Conservation (phyloP, 2,113 vertebrate species). For the Choloepus hoffmanni region DNA sequence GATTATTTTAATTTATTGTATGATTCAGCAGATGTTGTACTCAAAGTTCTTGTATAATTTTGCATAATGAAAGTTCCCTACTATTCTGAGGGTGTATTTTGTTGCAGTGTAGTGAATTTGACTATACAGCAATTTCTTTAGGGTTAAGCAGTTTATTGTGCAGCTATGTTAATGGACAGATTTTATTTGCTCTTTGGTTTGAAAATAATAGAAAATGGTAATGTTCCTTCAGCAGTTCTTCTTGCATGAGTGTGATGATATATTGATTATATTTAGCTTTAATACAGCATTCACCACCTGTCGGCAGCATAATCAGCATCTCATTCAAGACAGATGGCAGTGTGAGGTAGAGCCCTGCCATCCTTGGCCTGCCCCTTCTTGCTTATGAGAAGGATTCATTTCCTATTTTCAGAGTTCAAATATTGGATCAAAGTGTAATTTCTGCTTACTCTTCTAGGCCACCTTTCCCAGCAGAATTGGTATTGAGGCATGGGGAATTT, state of each 20-base stretch:
- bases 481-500: too few species aligned
- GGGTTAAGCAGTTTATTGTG: not conserved
- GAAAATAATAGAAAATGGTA: constrained; percentile 24
- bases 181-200: not conserved
- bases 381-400: not conserved
- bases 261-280: not conserved
- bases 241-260: not conserved
- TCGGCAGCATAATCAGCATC: not conserved
- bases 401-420: too few species aligned
- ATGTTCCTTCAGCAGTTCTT: not conserved
- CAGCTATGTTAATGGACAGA: not conserved
- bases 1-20: constrained; percentile 4
- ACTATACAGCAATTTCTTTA: not conserved
- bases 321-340: not conserved
- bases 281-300: not conserved
- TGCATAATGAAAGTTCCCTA: not conserved
- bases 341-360: not conserved
- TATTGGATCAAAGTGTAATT: too few species aligned
- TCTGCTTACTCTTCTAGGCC: not conserved
- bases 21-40: not conserved
- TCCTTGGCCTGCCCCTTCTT: not conserved
- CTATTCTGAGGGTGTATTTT: not conserved
- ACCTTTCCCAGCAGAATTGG: not conserved
- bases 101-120: not conserved
- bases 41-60: not conserved